Percentiles rank a stretch among this genome's conserved stretches.
Evolutionary conservation across 2,888 invertebrate genomes (phyloP).

Genomic region (Gymnosoma rotundatum): DNA sequence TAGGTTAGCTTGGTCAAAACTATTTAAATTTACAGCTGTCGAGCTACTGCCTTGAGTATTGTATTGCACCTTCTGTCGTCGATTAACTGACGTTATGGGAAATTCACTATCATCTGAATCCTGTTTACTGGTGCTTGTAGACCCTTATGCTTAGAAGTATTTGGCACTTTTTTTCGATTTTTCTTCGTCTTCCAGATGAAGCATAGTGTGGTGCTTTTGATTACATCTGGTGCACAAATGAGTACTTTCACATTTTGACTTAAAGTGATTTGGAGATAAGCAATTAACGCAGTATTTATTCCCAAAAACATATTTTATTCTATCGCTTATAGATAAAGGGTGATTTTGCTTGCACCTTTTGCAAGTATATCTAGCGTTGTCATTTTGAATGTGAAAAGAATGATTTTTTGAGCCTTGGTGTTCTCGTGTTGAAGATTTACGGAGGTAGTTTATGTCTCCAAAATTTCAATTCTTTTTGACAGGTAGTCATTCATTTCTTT

Average conservation of each 20-base stretch:
- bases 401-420: slow-evolving; percentile 3
- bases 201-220: slow-evolving; percentile 21
- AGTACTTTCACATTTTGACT: slow-evolving; percentile 6
- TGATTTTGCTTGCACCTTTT: slow-evolving; percentile 41
- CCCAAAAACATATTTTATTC: slow-evolving; percentile 9
- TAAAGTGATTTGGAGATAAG: background rate
- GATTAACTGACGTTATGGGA: too few relatives aligned
- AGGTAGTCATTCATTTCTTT: slow-evolving; percentile 9
- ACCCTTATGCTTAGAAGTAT: too few relatives aligned
- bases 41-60: background rate
- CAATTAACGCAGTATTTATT: slow-evolving; percentile 41
- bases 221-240: slow-evolving; percentile 3
- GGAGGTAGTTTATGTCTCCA: slow-evolving; percentile 16
- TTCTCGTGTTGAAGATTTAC: slow-evolving; percentile 4
- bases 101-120: too few relatives aligned
- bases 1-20: too few relatives aligned
- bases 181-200: background rate
- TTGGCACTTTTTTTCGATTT: too few relatives aligned
- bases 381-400: background rate
- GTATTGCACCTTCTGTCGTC: too few relatives aligned
- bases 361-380: slow-evolving; percentile 7
- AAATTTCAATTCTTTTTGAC: slow-evolving; percentile 21
- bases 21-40: background rate
- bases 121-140: too few relatives aligned
- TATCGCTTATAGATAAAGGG: background rate